Evolutionary conservation across 2,888 invertebrate genomes (phyloP), one percentile per base, ranked within the genome.

Genomic region (Atherix ibis): DNA sequence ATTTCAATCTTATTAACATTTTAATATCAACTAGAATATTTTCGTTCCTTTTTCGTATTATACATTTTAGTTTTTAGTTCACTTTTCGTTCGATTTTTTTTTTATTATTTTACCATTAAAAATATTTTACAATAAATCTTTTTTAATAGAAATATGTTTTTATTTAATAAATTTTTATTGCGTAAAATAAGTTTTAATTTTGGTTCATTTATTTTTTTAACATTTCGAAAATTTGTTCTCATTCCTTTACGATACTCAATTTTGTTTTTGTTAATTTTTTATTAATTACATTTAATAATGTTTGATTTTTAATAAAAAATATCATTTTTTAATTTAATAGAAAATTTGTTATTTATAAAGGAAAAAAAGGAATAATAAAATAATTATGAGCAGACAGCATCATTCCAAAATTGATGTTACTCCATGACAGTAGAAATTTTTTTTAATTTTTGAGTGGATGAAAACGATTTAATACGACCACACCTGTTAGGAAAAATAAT

Each of bases 391-490:
- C n/a, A n/a, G n/a, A n/a, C n/a, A n/a, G n/a, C n/a, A n/a, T n/a
- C n/a, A n/a, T n/a, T n/a, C n/a, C n/a, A n/a, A n/a, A n/a, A n/a
- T 43, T 34, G 39, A 36, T 40, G 46, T 44, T 44, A 44, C 46
- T 26, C 15, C 22, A 32, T 14, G 34, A 25, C 32, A 27, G 36
- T 43, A 34, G 26, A 34, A 27, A 39, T 28, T 32, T 19, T 34
- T 41, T 40, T 43, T 49, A 47, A 42, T 43, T 45, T 43, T 44
- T 48, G 46, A 46, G 44, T 45, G 41, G 42, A 19, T 39, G 31
- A 26, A 26, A 13, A n/a, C n/a, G 10, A 13, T 54, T 59, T 60
- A 60, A 58, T 59, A 60, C 52, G 53, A 58, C 59, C 59, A 60
- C 53, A 58, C 59, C 59, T 60, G 59, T 58, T 56, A 49, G 53